Base-by-base conservation (phyloP, 2,888 invertebrate species). In the Tinea semifulvella region DNA sequence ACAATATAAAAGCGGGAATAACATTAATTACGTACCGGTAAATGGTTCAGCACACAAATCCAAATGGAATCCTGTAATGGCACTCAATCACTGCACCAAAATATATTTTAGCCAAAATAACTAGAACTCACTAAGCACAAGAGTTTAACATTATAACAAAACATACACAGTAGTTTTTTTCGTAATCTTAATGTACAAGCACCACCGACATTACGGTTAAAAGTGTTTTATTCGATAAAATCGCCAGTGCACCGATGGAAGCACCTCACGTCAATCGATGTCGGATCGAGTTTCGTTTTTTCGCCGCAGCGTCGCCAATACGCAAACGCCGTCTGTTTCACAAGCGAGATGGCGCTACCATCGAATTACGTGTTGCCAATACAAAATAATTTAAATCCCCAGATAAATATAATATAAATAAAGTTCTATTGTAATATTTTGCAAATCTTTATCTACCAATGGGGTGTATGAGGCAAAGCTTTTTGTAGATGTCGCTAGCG, bases 201-300 rank as follows among this genome's bases (percentile, higher is more conserved):
- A 77, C 76, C 67, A 68, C 67, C 65, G 61, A 68, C 76, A 77
- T 77, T 56, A 68, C 74, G 69, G 64, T 60, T 54, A 56, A 36
- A 61, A 63, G 58, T 65, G 63, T 60, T 66, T 65, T 62, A 70
- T 68, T 63, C 68, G 69, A 63, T 62, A 65, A 67, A 57, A 57
- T 57, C 60, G 58, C 60, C 63, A 58, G 60, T 65, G 66, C 71
- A 65, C 69, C 40, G 22, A 20, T 73, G 67, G 65, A 58, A 69
- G 65, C 36, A 18, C 2, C 31, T n/a, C n/a, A n/a, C 38, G 38
- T 38, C 38, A 40, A 80, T 79, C 79, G 76, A 80, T 79, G 77
- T 76, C 70, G 67, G 62, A 58, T 53, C 53, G 54, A 63, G 66
- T 68, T 76, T 68, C 65, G 51, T 53, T 62, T 68, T 65, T 64